Base-by-base conservation (phyloP, 2,888 invertebrate genomes). In the Bhutanitis thaidina region DNA sequence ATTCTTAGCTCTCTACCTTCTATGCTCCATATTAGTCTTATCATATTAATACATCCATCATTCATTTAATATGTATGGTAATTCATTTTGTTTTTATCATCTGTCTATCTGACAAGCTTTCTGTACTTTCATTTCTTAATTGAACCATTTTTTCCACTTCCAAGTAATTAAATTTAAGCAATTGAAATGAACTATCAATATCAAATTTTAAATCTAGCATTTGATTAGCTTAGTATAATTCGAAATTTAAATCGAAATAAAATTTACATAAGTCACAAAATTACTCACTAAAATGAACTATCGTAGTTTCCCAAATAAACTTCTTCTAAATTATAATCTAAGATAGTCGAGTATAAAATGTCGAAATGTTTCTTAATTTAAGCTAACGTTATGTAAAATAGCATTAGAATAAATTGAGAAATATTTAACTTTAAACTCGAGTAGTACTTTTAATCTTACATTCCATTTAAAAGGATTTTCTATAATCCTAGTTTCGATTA, bases 301-400 rank as follows among this genome's bases (percentile, higher is more conserved):
- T 74, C 54, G 84, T 86, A 87, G 85, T 77, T 80, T 83, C 77
- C 75, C 76, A 76, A 76, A 74, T 80, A 84, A 85, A 83, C 72
- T 77, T 85, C 80, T 85, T 85, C 85, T 87, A 81, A 87, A 85
- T 80, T 80, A 71, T 80, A 70, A 20, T 83, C 72, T 87, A 86
- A 84, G 84, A 74, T 77, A 77, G 76, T 74, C 64, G 68, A 74
- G 68, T 65, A 65, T 73, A 57, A 58, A 20, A 54, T 54, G 55
- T 69, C 57, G 54, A 63, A 66, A 60, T 65, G 58, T 56, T 61
- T 62, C 59, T 64, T 7, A 39, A 65, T 61, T 61, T 53, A 61
- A 58, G 43, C 41, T 35, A 48, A 36, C 8, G 8, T 40, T 57
- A 52, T 51, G 53, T 51, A 48, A 51, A 7, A 37, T 32, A 7